phyloP scores from a whole-genome alignment of 2,113 vertebrate species.

The Caretta caretta region DNA sequence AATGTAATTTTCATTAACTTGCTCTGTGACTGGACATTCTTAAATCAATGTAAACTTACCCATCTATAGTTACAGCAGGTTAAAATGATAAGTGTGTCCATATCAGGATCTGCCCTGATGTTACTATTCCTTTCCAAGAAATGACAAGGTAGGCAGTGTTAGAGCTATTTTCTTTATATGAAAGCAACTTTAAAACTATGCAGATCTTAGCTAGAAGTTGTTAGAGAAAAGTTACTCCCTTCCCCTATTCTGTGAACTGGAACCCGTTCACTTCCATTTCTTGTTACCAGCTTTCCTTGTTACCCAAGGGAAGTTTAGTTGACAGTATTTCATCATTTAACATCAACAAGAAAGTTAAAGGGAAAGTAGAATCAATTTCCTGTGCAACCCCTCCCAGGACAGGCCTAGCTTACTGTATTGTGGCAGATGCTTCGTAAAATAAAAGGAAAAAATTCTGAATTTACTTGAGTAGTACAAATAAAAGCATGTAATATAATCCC shows the following conservation, averaged over 20 bases:
- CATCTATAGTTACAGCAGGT: background rate
- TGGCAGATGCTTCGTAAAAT: background rate
- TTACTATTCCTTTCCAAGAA: background rate
- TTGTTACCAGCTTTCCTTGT: background rate
- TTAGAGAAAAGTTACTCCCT: background rate
- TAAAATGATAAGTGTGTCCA: background rate
- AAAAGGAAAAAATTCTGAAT: background rate
- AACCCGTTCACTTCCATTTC: background rate
- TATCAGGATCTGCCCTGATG: background rate
- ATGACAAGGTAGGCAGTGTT: background rate
- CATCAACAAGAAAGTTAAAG: too few species aligned
- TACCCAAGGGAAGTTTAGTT: background rate
- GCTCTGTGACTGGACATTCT: background rate
- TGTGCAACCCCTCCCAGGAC: background rate
- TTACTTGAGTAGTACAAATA: background rate
- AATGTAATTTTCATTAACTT: background rate
- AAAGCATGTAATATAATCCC: background rate
- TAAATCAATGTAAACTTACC: background rate
- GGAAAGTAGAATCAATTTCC: background rate
- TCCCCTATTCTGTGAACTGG: background rate
- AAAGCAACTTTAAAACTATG: background rate
- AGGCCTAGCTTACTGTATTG: background rate
- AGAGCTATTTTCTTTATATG: background rate
- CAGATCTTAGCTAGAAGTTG: background rate
- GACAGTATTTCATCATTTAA: background rate